Percentiles rank a stretch among this genome's conserved stretches.
These are phyloP conservation scores for Drosophila cardini DNA, from an alignment of 1,140 invertebrate species.

Conservation along the genomic window DNA sequence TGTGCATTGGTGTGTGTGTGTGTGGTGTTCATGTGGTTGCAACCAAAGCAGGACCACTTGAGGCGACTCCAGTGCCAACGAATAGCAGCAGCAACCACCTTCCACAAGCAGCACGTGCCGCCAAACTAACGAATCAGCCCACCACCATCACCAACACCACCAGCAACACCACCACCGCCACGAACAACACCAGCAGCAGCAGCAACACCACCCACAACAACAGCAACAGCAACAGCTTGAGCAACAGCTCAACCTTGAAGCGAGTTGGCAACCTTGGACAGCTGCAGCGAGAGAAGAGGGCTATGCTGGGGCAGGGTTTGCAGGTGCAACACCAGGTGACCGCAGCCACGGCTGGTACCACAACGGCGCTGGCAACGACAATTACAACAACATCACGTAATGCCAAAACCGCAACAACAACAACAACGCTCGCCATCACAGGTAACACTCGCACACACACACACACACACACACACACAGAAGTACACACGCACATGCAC, in stretches of 20 bases:
- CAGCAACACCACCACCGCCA: slow-evolving; percentile 35
- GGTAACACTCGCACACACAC: slow-evolving; percentile 58
- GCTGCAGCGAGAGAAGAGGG: not conserved
- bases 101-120: slow-evolving; percentile 58
- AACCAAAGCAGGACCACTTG: slow-evolving; percentile 83
- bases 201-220: slow-evolving; percentile 43
- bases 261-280: slow-evolving; percentile 7
- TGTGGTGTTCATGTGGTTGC: slow-evolving; percentile 66
- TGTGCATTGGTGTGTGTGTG: slow-evolving; percentile 24
- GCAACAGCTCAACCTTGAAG: slow-evolving; percentile 16
- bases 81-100: slow-evolving; percentile 38
- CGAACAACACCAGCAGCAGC: slow-evolving; percentile 34
- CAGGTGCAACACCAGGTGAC: slow-evolving; percentile 56
- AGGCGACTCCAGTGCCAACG: slow-evolving; percentile 69
- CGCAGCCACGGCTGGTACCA: slow-evolving; percentile 71
- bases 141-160: slow-evolving; percentile 52
- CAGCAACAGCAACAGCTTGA: slow-evolving; percentile 6
- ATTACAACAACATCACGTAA: slow-evolving; percentile 81
- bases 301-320: not conserved
- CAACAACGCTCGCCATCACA: slow-evolving; percentile 78
- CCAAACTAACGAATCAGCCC: slow-evolving; percentile 76
- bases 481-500: slow-evolving; percentile 24
- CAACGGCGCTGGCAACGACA: slow-evolving; percentile 76
- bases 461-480: slow-evolving; percentile 1
- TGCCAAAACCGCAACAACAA: slow-evolving; percentile 79